Conservation (phyloP, 2,888 invertebrate genomes). For the Lepidonotus clava region DNA sequence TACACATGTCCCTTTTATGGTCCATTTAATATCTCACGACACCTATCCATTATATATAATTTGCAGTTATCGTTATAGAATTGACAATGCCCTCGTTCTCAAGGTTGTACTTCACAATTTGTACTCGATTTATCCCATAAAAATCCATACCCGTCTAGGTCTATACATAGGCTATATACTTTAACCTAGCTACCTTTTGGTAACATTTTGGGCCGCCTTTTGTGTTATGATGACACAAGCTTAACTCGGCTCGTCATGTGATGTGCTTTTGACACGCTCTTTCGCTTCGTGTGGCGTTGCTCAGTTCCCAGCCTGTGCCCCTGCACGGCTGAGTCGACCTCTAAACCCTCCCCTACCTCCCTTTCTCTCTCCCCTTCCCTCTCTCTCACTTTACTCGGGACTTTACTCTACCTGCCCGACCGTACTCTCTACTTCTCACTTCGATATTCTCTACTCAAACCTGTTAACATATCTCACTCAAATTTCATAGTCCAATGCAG, state of each 20-base stretch:
- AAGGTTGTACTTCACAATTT: too few species aligned
- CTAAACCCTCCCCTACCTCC: too few species aligned
- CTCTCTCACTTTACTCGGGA: neutral
- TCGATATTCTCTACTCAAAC: neutral
- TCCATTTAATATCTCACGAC: too few species aligned
- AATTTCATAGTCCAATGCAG: neutral
- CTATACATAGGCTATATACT: too few species aligned
- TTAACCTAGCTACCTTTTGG: neutral
- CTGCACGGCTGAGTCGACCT: too few species aligned
- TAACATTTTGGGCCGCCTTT: neutral
- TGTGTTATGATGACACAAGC: slow-evolving; percentile 12
- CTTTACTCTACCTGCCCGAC: neutral
- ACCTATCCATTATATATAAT: too few species aligned
- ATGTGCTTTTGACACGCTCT: slow-evolving; percentile 8
- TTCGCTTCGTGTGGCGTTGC: slow-evolving; percentile 13
- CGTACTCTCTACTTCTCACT: neutral
- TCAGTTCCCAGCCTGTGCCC: too few species aligned
- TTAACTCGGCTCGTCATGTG: neutral
- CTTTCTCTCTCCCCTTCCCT: neutral
- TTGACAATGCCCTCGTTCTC: too few species aligned
- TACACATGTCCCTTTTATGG: too few species aligned
- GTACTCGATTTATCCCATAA: too few species aligned
- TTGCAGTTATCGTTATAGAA: too few species aligned
- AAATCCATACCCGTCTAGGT: too few species aligned
- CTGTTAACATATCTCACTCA: neutral